Base-by-base conservation (phyloP, 2,888 invertebrate species). In the Morinoia aosen region DNA sequence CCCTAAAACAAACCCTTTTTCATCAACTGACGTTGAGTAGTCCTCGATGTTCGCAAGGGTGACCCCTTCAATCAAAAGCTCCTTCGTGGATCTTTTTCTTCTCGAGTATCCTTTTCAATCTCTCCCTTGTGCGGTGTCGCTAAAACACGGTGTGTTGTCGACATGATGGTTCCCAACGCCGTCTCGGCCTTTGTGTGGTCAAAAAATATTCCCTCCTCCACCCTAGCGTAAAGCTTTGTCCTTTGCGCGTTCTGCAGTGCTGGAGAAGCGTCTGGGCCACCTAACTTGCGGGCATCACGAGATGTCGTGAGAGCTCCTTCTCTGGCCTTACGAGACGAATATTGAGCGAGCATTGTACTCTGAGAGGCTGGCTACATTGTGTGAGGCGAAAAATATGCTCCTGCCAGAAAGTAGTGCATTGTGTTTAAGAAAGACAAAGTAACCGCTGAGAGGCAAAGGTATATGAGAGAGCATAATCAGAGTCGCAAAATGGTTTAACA, bases 131-230 rank as follows among this genome's bases (percentile, higher is more conserved):
- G 57, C 57, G 58, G 93, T 57, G 93, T 93, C 93, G 56, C 93
- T 93, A 93, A 93, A 93, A 93, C 93, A 93, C 93, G 58, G 58
- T n/a, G 93, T 90, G 90, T 90, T 48, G 90, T 90, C 90, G 90
- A 90, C 90, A 90, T 93, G 93, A 93, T 93, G 93, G 93, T 93
- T 93, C 93, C 93, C 93, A 93, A 93, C 93, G 93, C 93, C 93
- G 93, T 93, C 93, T 93, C 93, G 57, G 93, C 93, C 93, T 93
- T 93, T 93, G 93, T 93, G 93, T 93, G 93, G 93, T 93, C 93
- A 93, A 93, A 93, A 93, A 93, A 93, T 93, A 93, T 93, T 93
- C 93, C 57, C n/a, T 57, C 39, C 93, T 93, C 93, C 93, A 93
- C n/a, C 93, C 57, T 12, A 58, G 93, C 93, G 93, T 57, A 93